Evolutionary conservation across 2,113 vertebrate genomes (phyloP).

Genomic region (Eretmochelys imbricata): DNA sequence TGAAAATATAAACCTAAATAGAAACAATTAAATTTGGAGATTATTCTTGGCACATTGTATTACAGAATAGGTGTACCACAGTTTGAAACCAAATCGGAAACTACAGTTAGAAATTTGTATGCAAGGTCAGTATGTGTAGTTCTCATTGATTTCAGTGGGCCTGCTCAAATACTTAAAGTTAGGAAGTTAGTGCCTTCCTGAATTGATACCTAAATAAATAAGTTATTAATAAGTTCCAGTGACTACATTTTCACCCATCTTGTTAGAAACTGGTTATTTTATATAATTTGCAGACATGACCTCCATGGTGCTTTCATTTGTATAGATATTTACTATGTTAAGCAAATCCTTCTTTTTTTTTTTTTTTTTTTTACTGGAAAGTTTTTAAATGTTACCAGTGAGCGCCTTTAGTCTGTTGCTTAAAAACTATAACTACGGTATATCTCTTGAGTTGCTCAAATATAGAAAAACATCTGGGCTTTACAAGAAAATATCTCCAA

Average conservation of each 20-base stretch:
- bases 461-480: not conserved
- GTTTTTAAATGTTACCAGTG: not conserved
- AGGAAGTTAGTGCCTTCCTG: not conserved
- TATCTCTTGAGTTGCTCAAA: not conserved
- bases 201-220: not conserved
- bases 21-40: not conserved
- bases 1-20: slow-evolving; percentile 26
- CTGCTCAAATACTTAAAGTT: not conserved
- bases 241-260: not conserved
- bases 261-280: not conserved
- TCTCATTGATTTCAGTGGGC: not conserved
- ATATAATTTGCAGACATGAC: not conserved
- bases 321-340: not conserved
- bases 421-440: not conserved
- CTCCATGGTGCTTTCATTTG: not conserved
- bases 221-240: not conserved
- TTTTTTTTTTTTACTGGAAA: not conserved
- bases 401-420: accelerated
- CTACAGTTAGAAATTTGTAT: not conserved
- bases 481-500: not conserved
- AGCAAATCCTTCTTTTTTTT: not conserved
- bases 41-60: not conserved
- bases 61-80: not conserved
- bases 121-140: not conserved
- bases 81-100: not conserved